Percentiles rank a stretch among this genome's conserved stretches.
Conservation (phyloP, 2,888 invertebrate genomes). For the Luperina nickerlii region DNA sequence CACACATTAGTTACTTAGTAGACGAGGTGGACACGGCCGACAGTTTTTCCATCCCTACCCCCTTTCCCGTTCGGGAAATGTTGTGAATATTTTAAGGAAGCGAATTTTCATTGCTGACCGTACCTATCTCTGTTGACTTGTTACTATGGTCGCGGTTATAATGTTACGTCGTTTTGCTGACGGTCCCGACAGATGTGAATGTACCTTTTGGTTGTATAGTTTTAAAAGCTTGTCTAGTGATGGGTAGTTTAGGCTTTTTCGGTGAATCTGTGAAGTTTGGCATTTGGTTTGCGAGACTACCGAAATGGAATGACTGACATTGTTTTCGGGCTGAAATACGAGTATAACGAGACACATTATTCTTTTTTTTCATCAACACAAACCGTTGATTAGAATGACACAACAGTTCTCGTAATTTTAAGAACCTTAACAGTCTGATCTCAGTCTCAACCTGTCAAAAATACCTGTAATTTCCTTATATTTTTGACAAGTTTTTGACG, state of each 20-base stretch:
- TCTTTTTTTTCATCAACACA: background rate
- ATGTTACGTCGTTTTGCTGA: slow-evolving; percentile 49
- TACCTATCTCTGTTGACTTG: slow-evolving; percentile 68
- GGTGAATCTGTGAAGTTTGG: slow-evolving; percentile 21
- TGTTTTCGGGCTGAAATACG: background rate
- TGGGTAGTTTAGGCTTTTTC: slow-evolving; percentile 28
- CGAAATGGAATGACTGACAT: background rate
- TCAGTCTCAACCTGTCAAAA: too few relatives aligned
- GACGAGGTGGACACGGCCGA: slow-evolving; percentile 42
- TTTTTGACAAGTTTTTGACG: background rate
- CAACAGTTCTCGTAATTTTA: background rate
- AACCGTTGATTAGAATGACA: background rate
- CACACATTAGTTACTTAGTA: slow-evolving; percentile 56
- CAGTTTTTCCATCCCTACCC: slow-evolving; percentile 69
- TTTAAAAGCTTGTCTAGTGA: slow-evolving; percentile 43
- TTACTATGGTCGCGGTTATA: slow-evolving; percentile 51
- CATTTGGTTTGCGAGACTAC: slow-evolving; percentile 3
- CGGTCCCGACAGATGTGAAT: slow-evolving; percentile 24
- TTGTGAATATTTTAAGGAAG: slow-evolving; percentile 81
- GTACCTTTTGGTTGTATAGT: slow-evolving; percentile 40
- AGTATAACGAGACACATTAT: background rate
- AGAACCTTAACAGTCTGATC: background rate
- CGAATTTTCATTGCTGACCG: slow-evolving; percentile 74
- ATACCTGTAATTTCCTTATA: background rate
- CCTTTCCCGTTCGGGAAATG: slow-evolving; percentile 70